phyloP scores from a whole-genome alignment of 37 sponge, comb jelly and placozoan species.

The Ianthella basta region DNA sequence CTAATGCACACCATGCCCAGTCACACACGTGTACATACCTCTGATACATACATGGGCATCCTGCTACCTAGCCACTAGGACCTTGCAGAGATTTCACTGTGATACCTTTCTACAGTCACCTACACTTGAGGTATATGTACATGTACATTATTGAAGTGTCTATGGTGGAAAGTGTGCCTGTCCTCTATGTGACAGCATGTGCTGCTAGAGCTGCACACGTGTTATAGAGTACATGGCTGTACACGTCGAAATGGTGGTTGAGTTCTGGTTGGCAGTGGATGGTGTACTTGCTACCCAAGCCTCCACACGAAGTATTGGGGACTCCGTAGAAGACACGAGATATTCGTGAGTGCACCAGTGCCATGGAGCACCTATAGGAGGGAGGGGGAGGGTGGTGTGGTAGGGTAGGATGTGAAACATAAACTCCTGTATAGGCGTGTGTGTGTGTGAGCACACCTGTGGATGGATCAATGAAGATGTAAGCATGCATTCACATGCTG shows the following conservation, averaged over 20 bases:
- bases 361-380: constrained; percentile 92
- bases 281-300: constrained; percentile 71
- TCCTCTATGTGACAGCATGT: neutral
- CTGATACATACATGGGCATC: no score
- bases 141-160: no score
- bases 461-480: no score
- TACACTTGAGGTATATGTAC: no score
- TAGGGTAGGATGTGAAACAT: no score
- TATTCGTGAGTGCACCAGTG: constrained; percentile 93
- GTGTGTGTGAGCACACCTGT: no score
- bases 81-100: no score
- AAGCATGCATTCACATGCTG: neutral
- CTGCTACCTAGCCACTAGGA: no score
- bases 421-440: neutral
- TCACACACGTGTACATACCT: no score
- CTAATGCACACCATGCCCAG: no score
- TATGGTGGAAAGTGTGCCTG: no score
- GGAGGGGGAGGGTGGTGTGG: neutral
- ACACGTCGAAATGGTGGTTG: constrained; percentile 98
- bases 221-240: constrained; percentile 20
- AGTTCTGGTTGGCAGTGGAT: constrained; percentile 79
- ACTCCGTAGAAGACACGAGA: constrained; percentile 80
- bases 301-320: constrained; percentile 57
- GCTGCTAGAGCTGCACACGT: neutral
- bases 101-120: no score